A percentile compares a stretch with the other conserved stretches of the same genome.
Evolutionary conservation across 2,113 vertebrate species (phyloP).

Genomic region (Furnarius figulus): DNA sequence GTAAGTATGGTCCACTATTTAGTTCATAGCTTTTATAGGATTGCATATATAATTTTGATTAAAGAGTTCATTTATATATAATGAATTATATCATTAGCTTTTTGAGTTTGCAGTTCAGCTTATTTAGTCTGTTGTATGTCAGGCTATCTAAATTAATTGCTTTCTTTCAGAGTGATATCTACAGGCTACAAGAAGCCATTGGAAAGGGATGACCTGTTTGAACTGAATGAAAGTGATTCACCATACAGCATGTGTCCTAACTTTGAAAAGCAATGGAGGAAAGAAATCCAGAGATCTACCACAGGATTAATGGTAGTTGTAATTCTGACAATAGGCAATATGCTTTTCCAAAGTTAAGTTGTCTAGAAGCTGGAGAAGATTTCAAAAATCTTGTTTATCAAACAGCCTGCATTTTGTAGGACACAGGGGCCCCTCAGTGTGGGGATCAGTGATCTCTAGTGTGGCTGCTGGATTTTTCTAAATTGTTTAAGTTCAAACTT

Average conservation of each 20-base stretch:
- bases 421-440: background rate
- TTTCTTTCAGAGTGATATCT: constrained; percentile 51
- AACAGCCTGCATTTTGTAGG: background rate
- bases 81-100: background rate
- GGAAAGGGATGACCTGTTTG: constrained; percentile 66
- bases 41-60: background rate
- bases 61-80: background rate
- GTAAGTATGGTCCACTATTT: background rate
- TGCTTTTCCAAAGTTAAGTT: background rate
- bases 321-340: background rate
- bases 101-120: background rate
- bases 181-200: constrained; percentile 63
- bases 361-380: background rate
- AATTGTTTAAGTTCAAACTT: background rate
- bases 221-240: constrained; percentile 60
- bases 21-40: background rate
- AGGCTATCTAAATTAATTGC: background rate
- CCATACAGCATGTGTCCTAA: constrained; percentile 28
- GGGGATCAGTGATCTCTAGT: background rate
- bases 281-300: constrained; percentile 18
- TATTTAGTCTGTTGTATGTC: background rate
- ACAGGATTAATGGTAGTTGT: background rate
- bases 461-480: background rate
- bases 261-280: constrained; percentile 72
- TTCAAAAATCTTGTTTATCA: background rate